These are phyloP conservation scores for Cryptus armator DNA, from an alignment of 2,888 invertebrate species.

Conservation along the genomic window DNA sequence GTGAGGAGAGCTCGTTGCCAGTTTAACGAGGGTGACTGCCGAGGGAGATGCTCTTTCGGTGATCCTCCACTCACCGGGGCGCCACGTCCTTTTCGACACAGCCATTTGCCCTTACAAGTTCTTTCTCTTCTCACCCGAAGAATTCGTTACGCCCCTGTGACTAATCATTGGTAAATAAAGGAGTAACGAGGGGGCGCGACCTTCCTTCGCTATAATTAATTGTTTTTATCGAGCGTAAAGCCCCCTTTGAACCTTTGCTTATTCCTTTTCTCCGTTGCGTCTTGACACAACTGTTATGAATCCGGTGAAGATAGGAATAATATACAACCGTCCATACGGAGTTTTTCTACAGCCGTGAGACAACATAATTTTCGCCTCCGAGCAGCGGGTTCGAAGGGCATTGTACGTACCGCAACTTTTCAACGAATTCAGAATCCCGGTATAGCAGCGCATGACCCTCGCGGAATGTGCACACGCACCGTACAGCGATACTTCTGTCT, in stretches of 20 bases:
- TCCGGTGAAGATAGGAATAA: neutral
- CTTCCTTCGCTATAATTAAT: conserved; percentile 36
- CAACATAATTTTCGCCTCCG: neutral
- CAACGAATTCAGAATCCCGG: conserved; percentile 26
- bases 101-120: conserved; percentile 54
- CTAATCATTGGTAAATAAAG: conserved; percentile 65
- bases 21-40: conserved; percentile 35
- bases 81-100: conserved; percentile 52
- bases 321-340: too few relatives aligned
- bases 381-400: neutral
- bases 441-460: conserved; percentile 33
- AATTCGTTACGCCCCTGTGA: conserved; percentile 56
- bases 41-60: conserved; percentile 32
- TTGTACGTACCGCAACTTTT: conserved; percentile 14
- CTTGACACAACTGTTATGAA: neutral
- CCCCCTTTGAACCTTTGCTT: neutral
- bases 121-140: conserved; percentile 51
- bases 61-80: conserved; percentile 61
- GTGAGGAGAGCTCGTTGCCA: neutral
- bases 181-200: conserved; percentile 42
- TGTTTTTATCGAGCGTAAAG: conserved; percentile 17
- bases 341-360: neutral
- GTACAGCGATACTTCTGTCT: neutral
- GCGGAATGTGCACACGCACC: conserved; percentile 39
- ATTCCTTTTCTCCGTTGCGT: neutral